phyloP scores from a whole-genome alignment of 2,888 invertebrate species.

The Steinernema scapterisci region DNA sequence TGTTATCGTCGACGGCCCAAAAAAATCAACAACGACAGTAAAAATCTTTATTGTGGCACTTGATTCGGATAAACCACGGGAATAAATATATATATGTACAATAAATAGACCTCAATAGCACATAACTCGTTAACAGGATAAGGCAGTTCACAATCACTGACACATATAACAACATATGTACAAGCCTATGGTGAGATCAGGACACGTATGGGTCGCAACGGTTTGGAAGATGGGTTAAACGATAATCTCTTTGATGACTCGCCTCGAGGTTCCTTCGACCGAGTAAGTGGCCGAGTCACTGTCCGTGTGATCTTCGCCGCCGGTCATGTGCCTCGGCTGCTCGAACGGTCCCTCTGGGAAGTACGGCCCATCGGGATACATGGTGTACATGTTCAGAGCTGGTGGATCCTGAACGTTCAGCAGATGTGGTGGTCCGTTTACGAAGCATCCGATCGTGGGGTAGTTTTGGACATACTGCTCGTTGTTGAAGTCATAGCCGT shows the following conservation, averaged over 20 bases:
- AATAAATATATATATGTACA: slow-evolving; percentile 1
- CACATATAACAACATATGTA: not conserved
- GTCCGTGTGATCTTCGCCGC: slow-evolving; percentile 26
- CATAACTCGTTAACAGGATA: not conserved
- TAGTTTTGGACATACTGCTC: slow-evolving; percentile 40
- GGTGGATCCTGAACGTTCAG: not conserved
- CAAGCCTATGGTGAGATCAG: not conserved
- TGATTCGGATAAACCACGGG: not conserved
- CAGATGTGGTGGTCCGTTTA: not conserved
- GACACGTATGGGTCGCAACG: not conserved
- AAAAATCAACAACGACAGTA: not conserved
- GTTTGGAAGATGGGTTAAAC: slow-evolving; percentile 24
- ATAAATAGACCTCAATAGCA: not conserved
- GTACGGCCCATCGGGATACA: not conserved
- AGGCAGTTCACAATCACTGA: not conserved
- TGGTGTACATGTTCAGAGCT: not conserved
- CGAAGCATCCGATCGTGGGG: not conserved
- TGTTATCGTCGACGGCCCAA: too few species aligned
- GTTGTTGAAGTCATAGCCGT: slow-evolving; percentile 41
- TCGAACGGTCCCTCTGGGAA: not conserved
- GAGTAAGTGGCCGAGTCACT: slow-evolving; percentile 34
- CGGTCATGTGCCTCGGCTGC: not conserved
- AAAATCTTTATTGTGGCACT: not conserved
- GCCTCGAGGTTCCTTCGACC: slow-evolving; percentile 33
- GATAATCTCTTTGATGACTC: slow-evolving; percentile 39